phyloP scores from a whole-genome alignment of 2,888 invertebrate genomes.

The Ditula angustiorana region DNA sequence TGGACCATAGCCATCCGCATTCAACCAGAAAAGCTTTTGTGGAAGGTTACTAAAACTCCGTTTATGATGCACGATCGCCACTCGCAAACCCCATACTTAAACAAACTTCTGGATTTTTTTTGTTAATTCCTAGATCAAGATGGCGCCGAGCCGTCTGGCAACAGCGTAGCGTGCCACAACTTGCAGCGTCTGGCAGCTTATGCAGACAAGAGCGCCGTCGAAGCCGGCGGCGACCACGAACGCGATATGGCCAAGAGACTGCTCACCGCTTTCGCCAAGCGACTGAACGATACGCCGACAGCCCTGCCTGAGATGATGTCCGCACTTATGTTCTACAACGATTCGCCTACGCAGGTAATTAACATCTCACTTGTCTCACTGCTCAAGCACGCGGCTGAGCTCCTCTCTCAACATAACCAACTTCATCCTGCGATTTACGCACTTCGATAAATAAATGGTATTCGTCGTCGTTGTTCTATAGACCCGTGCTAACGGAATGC shows the following conservation, averaged over 20 bases:
- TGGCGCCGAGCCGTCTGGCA: slow-evolving; percentile 97
- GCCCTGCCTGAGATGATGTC: slow-evolving; percentile 92
- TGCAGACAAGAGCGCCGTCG: slow-evolving; percentile 81
- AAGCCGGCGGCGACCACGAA: slow-evolving; percentile 69
- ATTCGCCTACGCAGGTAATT: slow-evolving; percentile 90
- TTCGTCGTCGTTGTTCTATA: too few species aligned
- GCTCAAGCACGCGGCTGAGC: too few species aligned
- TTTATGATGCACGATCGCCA: too few species aligned
- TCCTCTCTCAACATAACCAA: too few species aligned
- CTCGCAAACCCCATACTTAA: too few species aligned
- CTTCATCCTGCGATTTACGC: too few species aligned
- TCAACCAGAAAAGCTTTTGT: too few species aligned
- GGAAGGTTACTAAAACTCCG: too few species aligned
- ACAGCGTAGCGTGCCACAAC: slow-evolving; percentile 94
- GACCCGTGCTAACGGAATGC: too few species aligned
- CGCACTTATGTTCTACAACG: slow-evolving; percentile 88
- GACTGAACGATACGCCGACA: slow-evolving; percentile 87
- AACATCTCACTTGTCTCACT: background rate
- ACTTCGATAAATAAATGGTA: too few species aligned
- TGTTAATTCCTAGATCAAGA: slow-evolving; percentile 91
- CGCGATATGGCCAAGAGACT: slow-evolving; percentile 86
- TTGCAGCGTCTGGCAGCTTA: slow-evolving; percentile 90
- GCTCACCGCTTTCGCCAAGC: slow-evolving; percentile 86
- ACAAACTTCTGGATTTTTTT: too few species aligned
- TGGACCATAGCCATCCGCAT: too few species aligned